Conservation (phyloP, 2,113 vertebrate genomes). For the Rhabdomys dilectus region DNA sequence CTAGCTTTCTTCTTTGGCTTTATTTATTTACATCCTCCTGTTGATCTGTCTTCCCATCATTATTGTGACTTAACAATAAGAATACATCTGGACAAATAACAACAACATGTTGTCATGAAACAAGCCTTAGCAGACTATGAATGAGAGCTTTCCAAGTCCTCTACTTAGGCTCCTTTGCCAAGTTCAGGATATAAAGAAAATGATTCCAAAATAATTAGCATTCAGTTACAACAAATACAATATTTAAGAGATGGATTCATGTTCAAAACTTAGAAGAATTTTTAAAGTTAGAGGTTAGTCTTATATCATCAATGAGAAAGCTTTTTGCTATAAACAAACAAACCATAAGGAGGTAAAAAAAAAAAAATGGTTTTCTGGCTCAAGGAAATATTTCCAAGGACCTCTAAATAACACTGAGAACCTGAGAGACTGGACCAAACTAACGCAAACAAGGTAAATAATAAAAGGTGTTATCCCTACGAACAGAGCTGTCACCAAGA, state of each 20-base stretch:
- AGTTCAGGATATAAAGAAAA: constrained; percentile 77
- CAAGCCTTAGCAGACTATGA: constrained; percentile 70
- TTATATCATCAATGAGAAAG: constrained; percentile 47
- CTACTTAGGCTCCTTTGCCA: constrained; percentile 71
- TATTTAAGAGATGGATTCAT: constrained; percentile 55
- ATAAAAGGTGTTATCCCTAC: background rate
- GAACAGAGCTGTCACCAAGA: background rate
- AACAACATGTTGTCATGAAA: constrained; percentile 75
- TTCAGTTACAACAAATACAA: constrained; percentile 56
- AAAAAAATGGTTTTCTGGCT: background rate
- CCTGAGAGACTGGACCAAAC: background rate
- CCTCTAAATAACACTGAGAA: constrained; percentile 39
- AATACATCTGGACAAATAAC: constrained; percentile 80
- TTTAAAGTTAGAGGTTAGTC: constrained; percentile 53
- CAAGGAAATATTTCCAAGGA: constrained; percentile 51
- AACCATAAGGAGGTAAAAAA: background rate
- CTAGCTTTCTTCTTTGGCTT: constrained; percentile 67
- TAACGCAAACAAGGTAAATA: background rate
- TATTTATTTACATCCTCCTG: constrained; percentile 72
- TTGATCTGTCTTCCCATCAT: constrained; percentile 73
- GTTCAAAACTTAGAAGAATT: constrained; percentile 51
- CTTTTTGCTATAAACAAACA: background rate
- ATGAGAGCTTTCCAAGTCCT: constrained; percentile 74
- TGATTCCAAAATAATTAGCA: constrained; percentile 70
- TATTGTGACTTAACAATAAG: constrained; percentile 79